These are phyloP conservation scores for Penelope pileata DNA, from an alignment of 2,113 vertebrate species.

Conservation along the genomic window DNA sequence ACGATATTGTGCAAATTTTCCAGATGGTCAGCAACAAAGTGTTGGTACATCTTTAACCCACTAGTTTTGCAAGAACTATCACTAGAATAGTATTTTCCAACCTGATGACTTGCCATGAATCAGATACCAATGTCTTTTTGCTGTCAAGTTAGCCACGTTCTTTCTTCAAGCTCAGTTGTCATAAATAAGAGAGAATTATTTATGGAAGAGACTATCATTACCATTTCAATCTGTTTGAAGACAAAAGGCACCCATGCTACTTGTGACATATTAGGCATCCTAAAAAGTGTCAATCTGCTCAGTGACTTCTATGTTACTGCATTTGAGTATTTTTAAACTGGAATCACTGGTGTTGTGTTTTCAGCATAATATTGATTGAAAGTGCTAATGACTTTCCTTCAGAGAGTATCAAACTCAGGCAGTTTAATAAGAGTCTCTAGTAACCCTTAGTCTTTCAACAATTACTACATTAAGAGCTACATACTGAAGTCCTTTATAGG, in stretches of 20 bases:
- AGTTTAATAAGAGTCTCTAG: neutral
- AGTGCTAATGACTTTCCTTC: neutral
- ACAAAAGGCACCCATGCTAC: neutral
- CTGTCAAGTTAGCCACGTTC: constrained; percentile 44
- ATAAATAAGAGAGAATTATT: constrained; percentile 55
- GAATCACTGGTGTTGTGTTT: neutral
- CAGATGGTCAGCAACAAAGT: neutral
- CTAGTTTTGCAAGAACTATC: neutral
- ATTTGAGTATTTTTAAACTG: neutral
- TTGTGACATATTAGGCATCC: neutral
- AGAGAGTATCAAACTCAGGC: neutral
- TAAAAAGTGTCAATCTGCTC: constrained; percentile 12
- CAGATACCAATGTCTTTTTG: neutral
- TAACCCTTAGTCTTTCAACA: neutral
- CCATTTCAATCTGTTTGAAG: constrained; percentile 15
- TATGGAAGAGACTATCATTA: constrained; percentile 24
- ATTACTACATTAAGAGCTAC: neutral
- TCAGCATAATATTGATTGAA: neutral
- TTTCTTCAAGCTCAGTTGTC: constrained; percentile 23
- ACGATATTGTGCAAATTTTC: neutral
- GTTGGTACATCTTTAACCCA: neutral
- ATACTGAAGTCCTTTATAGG: neutral
- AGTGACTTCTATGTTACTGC: neutral
- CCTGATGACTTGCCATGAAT: neutral
- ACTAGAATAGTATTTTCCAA: neutral